phyloP scores from a whole-genome alignment of 2,888 invertebrate genomes.

The Drosophila siamana region DNA sequence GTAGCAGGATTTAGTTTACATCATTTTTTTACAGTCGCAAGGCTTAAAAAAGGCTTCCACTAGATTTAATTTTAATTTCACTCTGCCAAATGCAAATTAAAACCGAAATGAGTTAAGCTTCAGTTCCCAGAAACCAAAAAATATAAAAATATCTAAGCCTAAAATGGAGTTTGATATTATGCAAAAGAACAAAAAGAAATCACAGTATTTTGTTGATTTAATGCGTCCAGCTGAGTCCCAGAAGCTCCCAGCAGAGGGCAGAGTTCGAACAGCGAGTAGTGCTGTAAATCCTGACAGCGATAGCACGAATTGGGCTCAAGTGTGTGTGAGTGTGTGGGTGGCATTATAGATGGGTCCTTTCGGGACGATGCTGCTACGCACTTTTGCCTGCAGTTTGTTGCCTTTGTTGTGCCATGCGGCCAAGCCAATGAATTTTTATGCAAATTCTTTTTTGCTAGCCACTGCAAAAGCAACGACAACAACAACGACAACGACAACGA shows the following conservation, averaged over 20 bases:
- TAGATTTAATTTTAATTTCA: neutral
- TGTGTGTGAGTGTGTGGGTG: too few relatives aligned
- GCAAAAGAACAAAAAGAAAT: slow-evolving; percentile 54
- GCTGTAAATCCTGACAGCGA: slow-evolving; percentile 8
- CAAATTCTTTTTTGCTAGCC: slow-evolving; percentile 57
- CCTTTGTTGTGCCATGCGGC: slow-evolving; percentile 7
- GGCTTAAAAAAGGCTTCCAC: neutral
- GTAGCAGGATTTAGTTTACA: too few relatives aligned
- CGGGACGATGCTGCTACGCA: slow-evolving; percentile 30
- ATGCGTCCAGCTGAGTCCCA: neutral
- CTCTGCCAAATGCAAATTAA: neutral
- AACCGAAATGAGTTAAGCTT: slow-evolving; percentile 9
- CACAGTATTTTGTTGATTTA: slow-evolving; percentile 1
- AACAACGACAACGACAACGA: slow-evolving; percentile 8
- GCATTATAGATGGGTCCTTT: slow-evolving; percentile 44
- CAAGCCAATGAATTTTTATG: slow-evolving; percentile 66
- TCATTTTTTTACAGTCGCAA: too few relatives aligned
- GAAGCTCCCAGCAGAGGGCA: neutral
- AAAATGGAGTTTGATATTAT: slow-evolving; percentile 16
- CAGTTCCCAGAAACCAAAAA: slow-evolving; percentile 14
- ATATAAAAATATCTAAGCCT: too few relatives aligned
- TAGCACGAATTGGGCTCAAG: slow-evolving; percentile 26
- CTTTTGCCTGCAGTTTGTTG: slow-evolving; percentile 28
- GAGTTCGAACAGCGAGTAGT: slow-evolving; percentile 2
- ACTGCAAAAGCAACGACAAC: slow-evolving; percentile 37